These are phyloP conservation scores for Oegoconia quadripuncta DNA, from an alignment of 2,888 invertebrate genomes.

Conservation along the genomic window DNA sequence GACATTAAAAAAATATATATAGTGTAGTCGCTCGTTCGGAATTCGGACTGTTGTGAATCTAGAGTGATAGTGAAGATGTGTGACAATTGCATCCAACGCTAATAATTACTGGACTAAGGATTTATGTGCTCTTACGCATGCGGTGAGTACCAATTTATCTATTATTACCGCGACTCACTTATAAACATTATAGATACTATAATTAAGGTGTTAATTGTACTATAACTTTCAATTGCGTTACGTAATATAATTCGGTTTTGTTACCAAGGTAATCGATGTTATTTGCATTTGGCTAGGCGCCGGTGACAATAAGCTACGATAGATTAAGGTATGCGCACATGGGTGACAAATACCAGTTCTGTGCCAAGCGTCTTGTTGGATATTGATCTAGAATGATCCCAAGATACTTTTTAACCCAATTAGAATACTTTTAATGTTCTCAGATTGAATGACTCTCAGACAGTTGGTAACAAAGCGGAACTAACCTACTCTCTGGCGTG, in stretches of 20 bases:
- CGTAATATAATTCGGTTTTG: conserved; percentile 15
- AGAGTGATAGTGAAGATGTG: conserved; percentile 56
- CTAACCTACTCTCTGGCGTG: no score
- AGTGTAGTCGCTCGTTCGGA: conserved; percentile 20
- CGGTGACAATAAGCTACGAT: conserved; percentile 19
- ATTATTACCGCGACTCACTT: no score
- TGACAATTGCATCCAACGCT: conserved; percentile 65
- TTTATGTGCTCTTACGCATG: conserved; percentile 41
- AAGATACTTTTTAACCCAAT: no score
- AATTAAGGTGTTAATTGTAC: no score
- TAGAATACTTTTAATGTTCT: no score
- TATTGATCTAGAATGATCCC: no score
- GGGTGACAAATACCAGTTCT: no score
- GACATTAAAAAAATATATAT: conserved; percentile 17
- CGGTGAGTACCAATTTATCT: conserved; percentile 36
- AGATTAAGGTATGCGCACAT: conserved; percentile 8
- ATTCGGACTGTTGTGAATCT: conserved; percentile 24
- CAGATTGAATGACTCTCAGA: no score
- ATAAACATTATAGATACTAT: no score
- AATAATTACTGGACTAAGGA: conserved; percentile 36
- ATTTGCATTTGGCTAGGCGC: conserved; percentile 32
- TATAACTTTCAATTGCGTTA: conserved; percentile 3
- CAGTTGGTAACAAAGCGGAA: no score
- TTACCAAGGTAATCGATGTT: conserved; percentile 31
- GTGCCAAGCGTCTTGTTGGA: no score